Percentiles rank a stretch among this genome's conserved stretches.
phyloP scores from a whole-genome alignment of 2,888 invertebrate species.

The Microchrysa polita region DNA sequence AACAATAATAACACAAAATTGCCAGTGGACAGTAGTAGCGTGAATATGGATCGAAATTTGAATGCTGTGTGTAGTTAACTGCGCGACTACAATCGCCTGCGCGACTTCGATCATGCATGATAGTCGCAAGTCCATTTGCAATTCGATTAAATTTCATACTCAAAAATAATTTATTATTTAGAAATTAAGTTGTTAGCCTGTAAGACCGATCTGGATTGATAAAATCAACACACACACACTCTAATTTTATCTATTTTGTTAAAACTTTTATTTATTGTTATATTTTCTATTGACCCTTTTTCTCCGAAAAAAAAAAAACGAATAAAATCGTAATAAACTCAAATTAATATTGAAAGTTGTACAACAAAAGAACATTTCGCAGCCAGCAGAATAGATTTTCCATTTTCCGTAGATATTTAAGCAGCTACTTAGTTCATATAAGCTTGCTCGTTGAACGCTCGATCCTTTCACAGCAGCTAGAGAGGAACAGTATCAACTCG shows the following conservation, averaged over 20 bases:
- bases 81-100: not conserved
- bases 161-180: not conserved
- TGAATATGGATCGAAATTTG: conserved; percentile 49
- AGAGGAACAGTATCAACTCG: not conserved
- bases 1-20: conserved; percentile 48
- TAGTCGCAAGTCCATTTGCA: not conserved
- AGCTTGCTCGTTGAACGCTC: not conserved
- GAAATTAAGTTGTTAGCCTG: not conserved
- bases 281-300: not conserved
- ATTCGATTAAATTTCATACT: conserved; percentile 13
- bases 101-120: no score
- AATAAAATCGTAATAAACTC: not conserved
- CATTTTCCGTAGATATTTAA: not conserved
- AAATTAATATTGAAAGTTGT: conserved; percentile 12
- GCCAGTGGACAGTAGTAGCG: conserved; percentile 45
- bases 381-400: not conserved
- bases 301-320: not conserved
- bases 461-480: not conserved
- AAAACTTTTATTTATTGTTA: conserved; percentile 33
- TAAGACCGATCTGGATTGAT: not conserved
- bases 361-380: conserved; percentile 25
- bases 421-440: not conserved
- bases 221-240: no score
- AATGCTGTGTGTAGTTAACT: conserved; percentile 51
- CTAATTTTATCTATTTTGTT: conserved; percentile 10